Base-by-base conservation (phyloP, 2,888 invertebrate species). In the Hylaea fasciaria region DNA sequence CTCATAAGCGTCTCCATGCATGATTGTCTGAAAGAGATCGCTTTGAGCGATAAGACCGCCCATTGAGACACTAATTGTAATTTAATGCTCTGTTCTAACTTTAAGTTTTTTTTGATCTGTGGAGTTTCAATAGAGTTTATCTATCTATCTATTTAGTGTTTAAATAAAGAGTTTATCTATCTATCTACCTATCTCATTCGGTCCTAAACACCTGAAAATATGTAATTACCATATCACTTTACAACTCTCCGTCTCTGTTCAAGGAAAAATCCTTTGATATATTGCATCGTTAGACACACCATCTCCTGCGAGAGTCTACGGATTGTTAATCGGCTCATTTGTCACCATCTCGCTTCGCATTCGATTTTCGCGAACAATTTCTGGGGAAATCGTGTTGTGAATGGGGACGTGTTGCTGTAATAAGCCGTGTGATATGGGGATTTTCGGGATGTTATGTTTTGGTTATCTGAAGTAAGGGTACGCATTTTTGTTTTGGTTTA, bases 311-410 rank as follows among this genome's bases (percentile, higher is more conserved):
- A 82, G 53, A 63, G 60, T 68, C 65, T 52, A 39, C 83, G 87
- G 86, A 85, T 88, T 89, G 89, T 89, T 90, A 91, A 90, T 91
- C 89, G 89, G 76, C 80, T 83, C 85, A 91, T 91, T 91, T 89
- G 87, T 91, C 91, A 91, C 86, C 86, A 89, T 87, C 87, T 76
- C 82, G 83, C 83, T 86, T 78, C 82, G 82, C 82, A 85, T 87
- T 88, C 87, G 83, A 85, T 86, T 87, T 87, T 84, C 77, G 78
- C 82, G 79, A 83, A 79, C 83, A 82, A 86, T 84, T 86, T 81
- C 80, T 75, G 77, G 74, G 78, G 77, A 76, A 80, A 80, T 80
- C 75, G 78, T 70, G 71, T 73, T 66, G 71, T 70, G 69, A 69
- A 73, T 59, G 66, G 63, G 61, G 45, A 54, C 48, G 51, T 56